phyloP scores from a whole-genome alignment of 2,888 invertebrate genomes.

The Idaea aversata region DNA sequence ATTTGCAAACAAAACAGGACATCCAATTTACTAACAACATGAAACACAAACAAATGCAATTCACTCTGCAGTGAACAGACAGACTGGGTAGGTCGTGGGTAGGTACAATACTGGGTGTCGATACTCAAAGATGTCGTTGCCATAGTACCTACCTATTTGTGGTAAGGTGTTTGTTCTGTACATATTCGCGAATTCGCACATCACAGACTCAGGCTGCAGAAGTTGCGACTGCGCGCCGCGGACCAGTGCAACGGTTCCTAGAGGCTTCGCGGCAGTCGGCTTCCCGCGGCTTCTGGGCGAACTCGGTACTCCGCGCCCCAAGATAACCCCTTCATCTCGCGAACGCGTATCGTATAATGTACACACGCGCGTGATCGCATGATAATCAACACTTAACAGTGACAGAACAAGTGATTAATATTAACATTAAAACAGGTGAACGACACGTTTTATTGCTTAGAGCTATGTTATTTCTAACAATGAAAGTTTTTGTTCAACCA shows the following conservation, averaged over 20 bases:
- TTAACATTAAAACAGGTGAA: conserved; percentile 67
- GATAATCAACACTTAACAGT: conserved; percentile 59
- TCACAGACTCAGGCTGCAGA: conserved; percentile 28
- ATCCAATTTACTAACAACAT: conserved; percentile 1
- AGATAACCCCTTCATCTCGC: conserved; percentile 27
- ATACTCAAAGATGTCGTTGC: conserved; percentile 26
- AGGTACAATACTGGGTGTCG: conserved; percentile 11
- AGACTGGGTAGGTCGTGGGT: not conserved
- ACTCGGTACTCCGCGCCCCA: conserved; percentile 29
- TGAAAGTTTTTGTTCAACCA: conserved; percentile 43
- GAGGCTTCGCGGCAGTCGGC: conserved; percentile 52
- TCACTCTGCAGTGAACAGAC: not conserved
- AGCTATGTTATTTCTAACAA: conserved; percentile 51
- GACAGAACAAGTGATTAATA: conserved; percentile 68
- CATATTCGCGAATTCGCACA: conserved; percentile 33
- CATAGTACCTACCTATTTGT: conserved; percentile 20
- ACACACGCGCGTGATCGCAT: conserved; percentile 62
- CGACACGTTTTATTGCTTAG: conserved; percentile 48
- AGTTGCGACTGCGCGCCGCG: conserved; percentile 70
- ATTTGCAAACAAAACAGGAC: not conserved
- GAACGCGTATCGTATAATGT: conserved; percentile 54
- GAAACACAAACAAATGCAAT: not conserved
- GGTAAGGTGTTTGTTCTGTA: conserved; percentile 31
- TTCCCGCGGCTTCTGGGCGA: conserved; percentile 46
- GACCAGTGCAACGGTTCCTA: conserved; percentile 34